Evolutionary conservation across 1,140 invertebrate genomes (phyloP).

Genomic region (Neotoxoptera formosana): DNA sequence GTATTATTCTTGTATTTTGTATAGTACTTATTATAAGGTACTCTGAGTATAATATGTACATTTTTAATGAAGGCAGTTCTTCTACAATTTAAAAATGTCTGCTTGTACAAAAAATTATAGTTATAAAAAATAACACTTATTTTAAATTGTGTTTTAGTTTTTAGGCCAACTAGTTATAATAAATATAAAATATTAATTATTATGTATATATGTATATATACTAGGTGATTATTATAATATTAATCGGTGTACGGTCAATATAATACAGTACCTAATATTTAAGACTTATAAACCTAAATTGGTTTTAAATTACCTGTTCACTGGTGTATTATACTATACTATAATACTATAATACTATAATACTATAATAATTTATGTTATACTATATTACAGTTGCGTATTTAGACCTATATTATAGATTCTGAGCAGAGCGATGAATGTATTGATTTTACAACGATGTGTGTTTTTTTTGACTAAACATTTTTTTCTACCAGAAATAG

Average conservation of each 20-base stretch:
- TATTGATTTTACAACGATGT: too few species aligned
- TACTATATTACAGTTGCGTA: neutral
- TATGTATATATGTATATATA: neutral
- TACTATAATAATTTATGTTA: too few species aligned
- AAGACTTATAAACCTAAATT: neutral
- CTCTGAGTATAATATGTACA: neutral
- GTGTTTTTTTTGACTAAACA: too few species aligned
- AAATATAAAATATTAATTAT: neutral
- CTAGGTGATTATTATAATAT: constrained; percentile 1
- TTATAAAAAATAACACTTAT: constrained; percentile 10
- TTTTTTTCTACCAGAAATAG: too few species aligned
- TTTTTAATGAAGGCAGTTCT: neutral
- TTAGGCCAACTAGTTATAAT: constrained; percentile 12
- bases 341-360: too few species aligned
- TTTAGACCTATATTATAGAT: neutral
- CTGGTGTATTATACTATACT: neutral
- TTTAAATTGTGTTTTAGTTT: constrained; percentile 24
- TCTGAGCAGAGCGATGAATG: too few species aligned
- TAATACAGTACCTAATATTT: neutral
- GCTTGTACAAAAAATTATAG: neutral
- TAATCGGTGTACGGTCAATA: neutral
- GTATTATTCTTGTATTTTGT: neutral
- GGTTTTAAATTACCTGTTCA: neutral
- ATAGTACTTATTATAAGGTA: neutral
- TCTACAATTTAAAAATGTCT: neutral